Percentiles rank a stretch among this genome's conserved stretches.
These are phyloP conservation scores for Pogoniulus pusillus DNA, from an alignment of 2,797 vertebrate genomes.

Conservation along the genomic window DNA sequence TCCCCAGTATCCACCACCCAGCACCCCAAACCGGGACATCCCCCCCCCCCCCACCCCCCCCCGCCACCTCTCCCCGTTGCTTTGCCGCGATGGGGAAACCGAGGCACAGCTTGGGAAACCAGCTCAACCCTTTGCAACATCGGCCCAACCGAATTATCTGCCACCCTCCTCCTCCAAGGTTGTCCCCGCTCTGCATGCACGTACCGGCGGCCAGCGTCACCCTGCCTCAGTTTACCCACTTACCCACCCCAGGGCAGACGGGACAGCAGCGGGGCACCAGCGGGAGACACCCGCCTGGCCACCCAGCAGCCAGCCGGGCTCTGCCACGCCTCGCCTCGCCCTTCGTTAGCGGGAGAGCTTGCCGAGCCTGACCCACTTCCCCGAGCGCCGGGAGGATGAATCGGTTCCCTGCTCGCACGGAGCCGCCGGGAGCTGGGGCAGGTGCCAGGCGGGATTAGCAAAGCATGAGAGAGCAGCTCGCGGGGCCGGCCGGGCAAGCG, in stretches of 20 bases:
- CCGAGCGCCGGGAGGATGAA: conserved; percentile 45
- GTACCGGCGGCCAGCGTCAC: background rate
- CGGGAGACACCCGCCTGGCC: background rate
- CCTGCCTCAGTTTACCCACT: conserved; percentile 56
- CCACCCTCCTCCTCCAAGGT: background rate
- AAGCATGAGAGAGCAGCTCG: conserved; percentile 46
- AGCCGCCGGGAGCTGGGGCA: conserved; percentile 57
- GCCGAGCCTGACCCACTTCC: conserved; percentile 61
- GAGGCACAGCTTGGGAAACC: conserved; percentile 29
- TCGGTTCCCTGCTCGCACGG: conserved; percentile 33
- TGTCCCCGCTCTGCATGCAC: background rate
- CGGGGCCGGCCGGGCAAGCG: background rate
- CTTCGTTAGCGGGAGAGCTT: conserved; percentile 61
- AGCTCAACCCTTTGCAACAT: conserved; percentile 4
- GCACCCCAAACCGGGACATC: background rate
- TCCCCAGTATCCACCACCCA: background rate
- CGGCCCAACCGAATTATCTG: conserved; percentile 22
- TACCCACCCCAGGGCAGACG: background rate
- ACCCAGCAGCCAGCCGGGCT: conserved; percentile 38
- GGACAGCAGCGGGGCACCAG: background rate
- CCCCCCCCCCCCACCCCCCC: background rate
- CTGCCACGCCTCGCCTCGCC: conserved; percentile 21
- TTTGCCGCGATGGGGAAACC: conserved; percentile 14
- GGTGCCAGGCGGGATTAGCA: conserved; percentile 50
- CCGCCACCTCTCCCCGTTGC: background rate